phyloP scores from a whole-genome alignment of 2,797 vertebrate genomes.

The Capromys pilorides region DNA sequence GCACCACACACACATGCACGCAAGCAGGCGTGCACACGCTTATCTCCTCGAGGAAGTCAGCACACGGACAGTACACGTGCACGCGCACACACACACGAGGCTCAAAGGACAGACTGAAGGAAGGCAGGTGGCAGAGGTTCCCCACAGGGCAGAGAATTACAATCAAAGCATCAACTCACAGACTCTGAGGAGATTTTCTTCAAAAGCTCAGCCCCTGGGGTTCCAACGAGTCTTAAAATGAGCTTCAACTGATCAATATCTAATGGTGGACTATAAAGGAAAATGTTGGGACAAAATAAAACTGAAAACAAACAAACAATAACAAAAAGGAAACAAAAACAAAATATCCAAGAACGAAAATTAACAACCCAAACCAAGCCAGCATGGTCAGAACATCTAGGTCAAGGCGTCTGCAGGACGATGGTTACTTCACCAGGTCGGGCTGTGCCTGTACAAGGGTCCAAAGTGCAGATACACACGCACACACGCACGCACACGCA shows the following conservation, averaged over 20 bases:
- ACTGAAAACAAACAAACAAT: conserved; percentile 64
- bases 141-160: conserved; percentile 83
- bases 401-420: conserved; percentile 63
- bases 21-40: background rate
- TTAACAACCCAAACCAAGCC: conserved; percentile 61
- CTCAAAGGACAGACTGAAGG: conserved; percentile 75
- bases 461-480: background rate
- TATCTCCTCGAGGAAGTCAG: background rate
- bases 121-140: conserved; percentile 79
- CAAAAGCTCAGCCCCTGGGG: conserved; percentile 96
- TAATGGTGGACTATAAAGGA: conserved; percentile 96
- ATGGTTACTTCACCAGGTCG: conserved; percentile 64
- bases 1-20: conserved; percentile 18
- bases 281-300: conserved; percentile 91
- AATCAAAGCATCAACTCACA: conserved; percentile 93
- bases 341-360: conserved; percentile 62
- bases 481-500: too few species aligned
- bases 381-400: conserved; percentile 77
- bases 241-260: conserved; percentile 99
- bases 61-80: conserved; percentile 31
- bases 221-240: conserved; percentile 98
- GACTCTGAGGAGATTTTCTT: conserved; percentile 98
- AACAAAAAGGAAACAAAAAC: conserved; percentile 69
- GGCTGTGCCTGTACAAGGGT: conserved; percentile 54
- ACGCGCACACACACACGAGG: conserved; percentile 34